Conservation (phyloP, 2,113 vertebrate genomes). For the Craseonycteris thonglongyai region DNA sequence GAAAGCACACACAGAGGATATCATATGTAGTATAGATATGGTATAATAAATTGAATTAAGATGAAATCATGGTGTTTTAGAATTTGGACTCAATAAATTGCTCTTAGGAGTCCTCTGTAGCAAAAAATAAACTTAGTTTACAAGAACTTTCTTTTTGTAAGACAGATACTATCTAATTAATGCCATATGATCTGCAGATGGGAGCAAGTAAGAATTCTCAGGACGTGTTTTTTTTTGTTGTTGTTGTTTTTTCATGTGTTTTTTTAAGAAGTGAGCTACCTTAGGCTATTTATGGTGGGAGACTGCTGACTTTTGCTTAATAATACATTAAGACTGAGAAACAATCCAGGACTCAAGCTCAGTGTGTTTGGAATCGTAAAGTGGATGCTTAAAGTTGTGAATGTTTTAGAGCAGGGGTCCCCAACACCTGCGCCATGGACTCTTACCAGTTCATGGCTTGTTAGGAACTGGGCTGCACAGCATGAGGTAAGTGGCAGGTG, state of each 20-base stretch:
- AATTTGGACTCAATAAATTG: too few species aligned
- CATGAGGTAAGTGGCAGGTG: too few species aligned
- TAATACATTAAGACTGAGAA: not conserved
- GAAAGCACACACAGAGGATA: not conserved
- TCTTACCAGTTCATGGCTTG: too few species aligned
- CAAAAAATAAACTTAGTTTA: not conserved
- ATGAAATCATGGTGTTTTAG: not conserved
- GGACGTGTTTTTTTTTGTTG: not conserved
- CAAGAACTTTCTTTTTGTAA: not conserved
- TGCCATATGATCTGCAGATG: not conserved
- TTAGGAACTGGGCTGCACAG: too few species aligned
- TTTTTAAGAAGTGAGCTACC: not conserved
- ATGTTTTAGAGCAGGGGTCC: not conserved
- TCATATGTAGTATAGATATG: too few species aligned
- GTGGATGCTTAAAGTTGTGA: not conserved
- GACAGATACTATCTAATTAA: not conserved
- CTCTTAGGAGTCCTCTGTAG: not conserved
- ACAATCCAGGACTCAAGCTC: not conserved
- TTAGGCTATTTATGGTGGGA: not conserved
- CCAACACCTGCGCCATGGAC: too few species aligned
- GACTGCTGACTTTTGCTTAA: not conserved
- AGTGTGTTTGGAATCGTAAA: not conserved
- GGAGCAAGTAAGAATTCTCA: not conserved
- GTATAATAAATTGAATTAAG: too few species aligned
- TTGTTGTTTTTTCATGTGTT: too few species aligned